phyloP scores from a whole-genome alignment of 1,140 invertebrate species.

The Reticulitermes speratus region DNA sequence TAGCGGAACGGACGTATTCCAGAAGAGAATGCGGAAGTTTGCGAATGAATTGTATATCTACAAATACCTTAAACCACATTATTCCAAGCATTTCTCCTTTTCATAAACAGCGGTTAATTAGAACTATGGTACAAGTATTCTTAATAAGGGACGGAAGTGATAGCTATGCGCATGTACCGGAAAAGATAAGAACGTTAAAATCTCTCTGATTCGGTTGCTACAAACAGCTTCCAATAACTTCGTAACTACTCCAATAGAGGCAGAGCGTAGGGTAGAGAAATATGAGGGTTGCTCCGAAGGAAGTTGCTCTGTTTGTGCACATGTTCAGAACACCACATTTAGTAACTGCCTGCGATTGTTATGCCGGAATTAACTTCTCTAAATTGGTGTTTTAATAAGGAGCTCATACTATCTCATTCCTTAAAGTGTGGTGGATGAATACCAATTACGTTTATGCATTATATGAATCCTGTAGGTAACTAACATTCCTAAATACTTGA shows the following conservation, averaged over 20 bases:
- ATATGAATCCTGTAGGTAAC: too few relatives aligned
- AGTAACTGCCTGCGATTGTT: too few relatives aligned
- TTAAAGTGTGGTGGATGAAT: too few relatives aligned
- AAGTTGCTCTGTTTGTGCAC: background rate
- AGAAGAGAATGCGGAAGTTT: background rate
- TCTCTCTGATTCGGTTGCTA: background rate
- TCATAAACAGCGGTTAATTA: background rate
- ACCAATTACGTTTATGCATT: too few relatives aligned
- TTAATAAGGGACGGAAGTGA: background rate
- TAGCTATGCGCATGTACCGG: background rate
- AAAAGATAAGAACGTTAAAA: background rate
- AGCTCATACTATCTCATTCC: too few relatives aligned
- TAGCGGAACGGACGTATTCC: background rate
- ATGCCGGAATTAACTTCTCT: too few relatives aligned
- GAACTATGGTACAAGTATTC: background rate
- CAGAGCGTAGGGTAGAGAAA: background rate
- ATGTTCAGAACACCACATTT: background rate
- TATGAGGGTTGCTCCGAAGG: background rate
- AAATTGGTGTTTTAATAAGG: too few relatives aligned
- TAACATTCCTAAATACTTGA: too few relatives aligned
- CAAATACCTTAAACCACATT: background rate
- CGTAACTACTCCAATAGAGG: background rate
- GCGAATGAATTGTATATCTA: background rate
- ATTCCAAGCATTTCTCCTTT: background rate
- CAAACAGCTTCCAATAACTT: constrained; percentile 5